Base-by-base conservation (phyloP, 1,140 invertebrate genomes). In the Acromyrmex echinatior region DNA sequence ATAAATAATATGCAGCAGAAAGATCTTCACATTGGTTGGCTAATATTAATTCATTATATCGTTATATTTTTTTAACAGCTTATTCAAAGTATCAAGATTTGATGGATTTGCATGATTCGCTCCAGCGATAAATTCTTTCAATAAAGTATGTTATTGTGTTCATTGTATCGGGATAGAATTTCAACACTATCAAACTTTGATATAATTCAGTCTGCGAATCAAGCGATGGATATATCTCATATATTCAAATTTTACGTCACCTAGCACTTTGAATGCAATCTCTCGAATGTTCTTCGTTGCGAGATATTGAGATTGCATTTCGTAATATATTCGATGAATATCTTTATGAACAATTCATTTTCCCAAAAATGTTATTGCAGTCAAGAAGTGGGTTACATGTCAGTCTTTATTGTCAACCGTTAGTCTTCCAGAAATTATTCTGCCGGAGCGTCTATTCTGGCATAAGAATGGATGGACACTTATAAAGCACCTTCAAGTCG, bases 291-390 rank as follows among this genome's bases (percentile, higher is more conserved):
- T 60, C 65, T 18, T n/a, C 5, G 39, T 31, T 76, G 70, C 56
- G 66, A 70, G 66, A 76, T 62, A 56, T 81, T n/a, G 14, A 84
- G 35, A 84, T 76, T 84, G 18, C n/a, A 28, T 76, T 84, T 76
- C 25, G n/a, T 68, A 49, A 62, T 62, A 28, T 39, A 76, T 62
- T 35, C n/a, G 70, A 51, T 63, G 21, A 28, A 21, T 35, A 63
- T 49, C 28, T 76, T 76, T 62, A 60, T 25, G 39, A 31, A 74
- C 49, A n/a, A 63, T 74, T 31, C 14, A 62, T 49, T 62, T 14
- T 2, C 14, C n/a, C 14, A 14, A 25, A 73, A 73, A 58, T 21
- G 63, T 66, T 80, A 80, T 80, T 21, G 70, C 25, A 25, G 45
- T 25, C 18, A 60, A 51, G 25, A 51, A 49, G 18, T 51, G 65